Evolutionary conservation across 2,888 invertebrate species (phyloP).

Genomic region (Nezara viridula): DNA sequence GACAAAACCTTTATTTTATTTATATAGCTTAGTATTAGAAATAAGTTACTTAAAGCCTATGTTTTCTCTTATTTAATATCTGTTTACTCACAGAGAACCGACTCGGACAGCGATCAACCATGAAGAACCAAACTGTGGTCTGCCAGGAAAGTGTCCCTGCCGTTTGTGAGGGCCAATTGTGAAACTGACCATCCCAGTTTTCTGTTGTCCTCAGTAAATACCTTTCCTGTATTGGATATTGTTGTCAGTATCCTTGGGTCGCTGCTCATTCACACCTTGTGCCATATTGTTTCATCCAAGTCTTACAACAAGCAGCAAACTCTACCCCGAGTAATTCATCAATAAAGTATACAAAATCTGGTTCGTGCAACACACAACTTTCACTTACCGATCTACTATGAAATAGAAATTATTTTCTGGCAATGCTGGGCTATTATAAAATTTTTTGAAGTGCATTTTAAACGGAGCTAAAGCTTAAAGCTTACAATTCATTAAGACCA

Average conservation of each 20-base stretch:
- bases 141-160: conserved; percentile 35
- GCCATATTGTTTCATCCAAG: neutral
- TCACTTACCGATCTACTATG: too few relatives aligned
- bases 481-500: too few relatives aligned
- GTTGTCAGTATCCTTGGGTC: neutral
- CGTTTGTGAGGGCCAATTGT: conserved; percentile 4
- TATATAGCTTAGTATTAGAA: too few relatives aligned
- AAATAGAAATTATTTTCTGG: too few relatives aligned
- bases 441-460: too few relatives aligned
- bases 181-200: conserved; percentile 27
- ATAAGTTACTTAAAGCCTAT: neutral
- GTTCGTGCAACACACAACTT: too few relatives aligned
- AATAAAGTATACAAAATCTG: too few relatives aligned
- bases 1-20: too few relatives aligned
- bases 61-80: neutral
- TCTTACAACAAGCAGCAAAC: neutral
- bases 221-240: conserved; percentile 26
- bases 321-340: neutral
- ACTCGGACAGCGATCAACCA: neutral
- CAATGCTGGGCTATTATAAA: too few relatives aligned
- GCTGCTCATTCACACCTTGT: neutral
- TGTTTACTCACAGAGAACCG: neutral
- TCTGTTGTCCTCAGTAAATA: neutral
- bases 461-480: too few relatives aligned
- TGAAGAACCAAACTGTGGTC: conserved; percentile 22